Conservation (phyloP, 2,888 invertebrate genomes). For the Dendrolimus pini region DNA sequence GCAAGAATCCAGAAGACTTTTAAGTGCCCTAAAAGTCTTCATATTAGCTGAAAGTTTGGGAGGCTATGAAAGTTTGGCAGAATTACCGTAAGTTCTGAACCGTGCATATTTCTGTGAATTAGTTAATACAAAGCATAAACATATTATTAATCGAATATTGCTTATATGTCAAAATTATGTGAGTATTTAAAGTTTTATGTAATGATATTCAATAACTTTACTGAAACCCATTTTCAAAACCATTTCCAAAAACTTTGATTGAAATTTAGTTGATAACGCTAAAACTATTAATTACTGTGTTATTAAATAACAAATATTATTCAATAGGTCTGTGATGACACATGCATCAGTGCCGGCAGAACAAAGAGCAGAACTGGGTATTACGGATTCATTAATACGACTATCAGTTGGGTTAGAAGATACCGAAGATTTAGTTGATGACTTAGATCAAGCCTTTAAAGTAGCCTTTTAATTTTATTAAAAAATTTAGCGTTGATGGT, state of each 20-base stretch:
- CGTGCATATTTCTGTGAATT: neutral
- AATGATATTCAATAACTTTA: too few relatives aligned
- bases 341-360: conserved; percentile 92
- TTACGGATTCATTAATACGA: conserved; percentile 89
- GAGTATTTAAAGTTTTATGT: too few relatives aligned
- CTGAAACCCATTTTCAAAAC: too few relatives aligned
- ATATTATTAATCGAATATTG: too few relatives aligned
- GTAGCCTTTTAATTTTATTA: conserved; percentile 40
- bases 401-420: conserved; percentile 95
- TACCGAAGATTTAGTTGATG: conserved; percentile 87
- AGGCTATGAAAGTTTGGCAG: conserved; percentile 95
- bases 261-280: too few relatives aligned
- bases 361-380: conserved; percentile 83
- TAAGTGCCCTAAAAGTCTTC: conserved; percentile 87
- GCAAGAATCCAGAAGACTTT: conserved; percentile 83
- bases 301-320: too few relatives aligned
- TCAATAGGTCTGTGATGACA: conserved; percentile 87
- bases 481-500: too few relatives aligned
- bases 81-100: conserved; percentile 87
- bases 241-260: too few relatives aligned
- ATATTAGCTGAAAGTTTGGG: conserved; percentile 95
- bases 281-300: too few relatives aligned
- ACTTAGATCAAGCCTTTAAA: conserved; percentile 88
- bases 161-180: too few relatives aligned
- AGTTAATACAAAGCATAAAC: neutral